Evolutionary conservation across 2,113 vertebrate species (phyloP).

Genomic region (Hypocryptadius cinnamomeus): DNA sequence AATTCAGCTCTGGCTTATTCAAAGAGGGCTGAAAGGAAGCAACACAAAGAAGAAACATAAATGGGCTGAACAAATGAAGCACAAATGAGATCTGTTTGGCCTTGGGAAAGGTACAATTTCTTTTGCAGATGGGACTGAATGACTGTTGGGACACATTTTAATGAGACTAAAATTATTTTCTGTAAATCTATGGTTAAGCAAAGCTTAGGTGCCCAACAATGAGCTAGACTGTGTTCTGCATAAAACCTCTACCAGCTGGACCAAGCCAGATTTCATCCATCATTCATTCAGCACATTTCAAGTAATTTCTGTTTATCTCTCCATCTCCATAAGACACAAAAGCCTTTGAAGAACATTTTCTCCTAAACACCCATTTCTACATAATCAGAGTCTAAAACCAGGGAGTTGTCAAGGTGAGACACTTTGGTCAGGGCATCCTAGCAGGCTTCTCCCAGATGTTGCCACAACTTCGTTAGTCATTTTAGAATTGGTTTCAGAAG

Average conservation of each 20-base stretch:
- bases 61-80: neutral
- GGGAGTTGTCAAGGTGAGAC: neutral
- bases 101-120: conserved; percentile 21
- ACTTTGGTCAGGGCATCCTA: neutral
- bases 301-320: neutral
- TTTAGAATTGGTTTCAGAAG: neutral
- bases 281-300: neutral
- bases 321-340: neutral
- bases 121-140: conserved; percentile 2
- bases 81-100: neutral
- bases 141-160: neutral
- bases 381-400: neutral
- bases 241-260: neutral
- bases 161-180: neutral
- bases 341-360: neutral
- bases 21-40: neutral
- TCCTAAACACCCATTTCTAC: neutral
- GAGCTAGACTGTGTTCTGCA: neutral
- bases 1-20: neutral
- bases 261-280: neutral
- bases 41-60: conserved; percentile 20
- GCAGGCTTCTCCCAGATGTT: neutral
- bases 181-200: neutral
- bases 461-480: neutral
- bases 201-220: neutral